Base-by-base conservation (phyloP, 2,797 vertebrate genomes). In the Sebastes diaconus region DNA sequence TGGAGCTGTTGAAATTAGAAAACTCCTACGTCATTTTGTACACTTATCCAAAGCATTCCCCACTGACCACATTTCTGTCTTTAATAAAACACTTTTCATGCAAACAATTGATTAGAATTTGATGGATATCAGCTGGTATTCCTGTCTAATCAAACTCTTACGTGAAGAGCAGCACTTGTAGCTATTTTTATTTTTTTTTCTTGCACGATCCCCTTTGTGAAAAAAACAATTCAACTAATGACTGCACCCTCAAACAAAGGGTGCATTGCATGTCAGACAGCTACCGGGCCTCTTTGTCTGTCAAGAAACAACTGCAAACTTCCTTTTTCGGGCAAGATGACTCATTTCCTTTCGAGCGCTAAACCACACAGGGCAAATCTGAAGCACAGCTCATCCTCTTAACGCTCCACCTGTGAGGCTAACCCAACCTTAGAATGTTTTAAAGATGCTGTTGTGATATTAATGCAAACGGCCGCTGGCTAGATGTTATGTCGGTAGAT, bases 321-420 rank as follows among this genome's bases (percentile, higher is more conserved):
- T 94, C 92, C 88, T 88, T 89, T 83, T 90, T 87, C 34, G 67
- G 70, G 25, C 24, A 4, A 74, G 42, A 84, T 83, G 88, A 90
- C 77, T 93, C 91, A 92, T 22, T 90, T 92, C 88, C 84, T 90
- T 69, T 81, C 16, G 46, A 3, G 36, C 4, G 34, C 71, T 36
- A 55, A 87, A 90, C 79, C 87, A 61, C 83, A 87, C 1, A 8
- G 63, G 57, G 65, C 20, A 36, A 67, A 64, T 46, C 61, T 27
- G 29, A 73, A 74, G 71, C 55, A 58, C 68, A 42, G 6, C 32
- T 61, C 69, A 12, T 72, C 18, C 12, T 36, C 68, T 78, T n/a
- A 11, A 68, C 4, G 16, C 9, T 34, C 22, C 1, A 75, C 72
- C 61, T 63, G 25, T 18, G 8, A 59, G 3, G 6, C 10, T n/a